Conservation (phyloP, 2,797 vertebrate species). For the Pelochelys cantorii region DNA sequence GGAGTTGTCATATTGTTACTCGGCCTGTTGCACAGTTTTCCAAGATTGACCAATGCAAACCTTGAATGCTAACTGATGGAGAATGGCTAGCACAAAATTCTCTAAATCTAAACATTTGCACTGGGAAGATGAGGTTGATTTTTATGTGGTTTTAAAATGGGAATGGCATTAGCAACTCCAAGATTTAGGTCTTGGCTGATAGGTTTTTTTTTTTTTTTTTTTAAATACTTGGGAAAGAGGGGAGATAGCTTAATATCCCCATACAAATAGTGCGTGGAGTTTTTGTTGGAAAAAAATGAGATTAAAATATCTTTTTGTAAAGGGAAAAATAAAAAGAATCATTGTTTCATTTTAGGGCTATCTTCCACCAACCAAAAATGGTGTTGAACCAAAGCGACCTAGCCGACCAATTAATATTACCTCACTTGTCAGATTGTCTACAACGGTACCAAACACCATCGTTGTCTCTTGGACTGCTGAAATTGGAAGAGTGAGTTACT, state of each 20-base stretch:
- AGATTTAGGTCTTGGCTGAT: background rate
- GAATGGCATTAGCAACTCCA: background rate
- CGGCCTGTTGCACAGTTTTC: conserved; percentile 11
- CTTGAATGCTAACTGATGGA: background rate
- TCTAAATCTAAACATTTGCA: background rate
- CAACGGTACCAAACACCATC: conserved; percentile 97
- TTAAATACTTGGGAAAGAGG: background rate
- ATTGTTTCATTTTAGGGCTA: conserved; percentile 87
- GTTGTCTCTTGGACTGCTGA: conserved; percentile 98
- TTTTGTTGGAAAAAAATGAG: background rate
- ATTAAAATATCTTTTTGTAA: background rate
- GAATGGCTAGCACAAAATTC: background rate
- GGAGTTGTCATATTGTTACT: background rate
- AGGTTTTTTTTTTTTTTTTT: background rate
- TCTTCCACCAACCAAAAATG: conserved; percentile 99
- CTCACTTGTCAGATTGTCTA: conserved; percentile 95
- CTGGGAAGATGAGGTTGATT: background rate
- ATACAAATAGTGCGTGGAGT: background rate
- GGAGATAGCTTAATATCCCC: background rate
- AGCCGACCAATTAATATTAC: conserved; percentile 99
- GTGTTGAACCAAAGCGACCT: conserved; percentile 98
- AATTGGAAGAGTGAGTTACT: conserved; percentile 92
- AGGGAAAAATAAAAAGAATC: conserved; percentile 21
- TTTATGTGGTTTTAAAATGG: background rate
- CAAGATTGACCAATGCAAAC: background rate